Base-by-base conservation (phyloP, 2,797 vertebrate species). In the Centroberyx gerrardi region DNA sequence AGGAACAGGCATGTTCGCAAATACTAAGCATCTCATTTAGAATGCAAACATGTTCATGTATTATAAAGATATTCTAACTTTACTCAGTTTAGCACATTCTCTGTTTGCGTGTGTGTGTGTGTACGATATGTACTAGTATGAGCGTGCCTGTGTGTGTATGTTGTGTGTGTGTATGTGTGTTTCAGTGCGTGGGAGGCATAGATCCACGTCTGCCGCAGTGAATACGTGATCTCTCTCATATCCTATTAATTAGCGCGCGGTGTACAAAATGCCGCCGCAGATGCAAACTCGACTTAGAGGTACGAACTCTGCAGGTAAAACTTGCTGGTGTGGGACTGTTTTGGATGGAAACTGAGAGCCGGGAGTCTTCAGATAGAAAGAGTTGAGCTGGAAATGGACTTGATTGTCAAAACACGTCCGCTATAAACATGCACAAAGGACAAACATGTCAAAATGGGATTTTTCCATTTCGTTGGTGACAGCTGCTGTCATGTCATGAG, bases 241-340 rank as follows among this genome's bases (percentile, higher is more conserved):
- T 90, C 73, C 56, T 72, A 87, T 70, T 82, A 90, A 94, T 94
- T 92, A 90, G 42, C 44, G 12, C n/a, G 8, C 22, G 76, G 51
- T 70, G 56, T 72, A 80, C 87, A 74, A 69, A 75, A 77, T 74
- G 56, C 66, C 68, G 83, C 49, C 49, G 66, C 44, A 73, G 44
- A 60, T 67, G 83, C 80, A 86, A 71, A 70, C 61, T 71, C 67
- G 33, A 81, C 14, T n/a, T n/a, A 8, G 51, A 63, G 78, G 60
- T 46, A 60, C 31, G 80, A 73, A 84, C 62, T 73, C 40, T 44
- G 8, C 8, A 67, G 71, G 71, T 73, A 29, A 65, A 70, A 61
- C 56, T 61, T 40, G 61, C 44, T 38, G 3, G 17, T 9, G 18
- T 4, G 18, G 33, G 49, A 40, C 17, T 15, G 2, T 22, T 38